A percentile compares a stretch with the other conserved stretches of the same genome.
phyloP scores from a whole-genome alignment of 2,797 vertebrate genomes.

The Acanthis flammea region DNA sequence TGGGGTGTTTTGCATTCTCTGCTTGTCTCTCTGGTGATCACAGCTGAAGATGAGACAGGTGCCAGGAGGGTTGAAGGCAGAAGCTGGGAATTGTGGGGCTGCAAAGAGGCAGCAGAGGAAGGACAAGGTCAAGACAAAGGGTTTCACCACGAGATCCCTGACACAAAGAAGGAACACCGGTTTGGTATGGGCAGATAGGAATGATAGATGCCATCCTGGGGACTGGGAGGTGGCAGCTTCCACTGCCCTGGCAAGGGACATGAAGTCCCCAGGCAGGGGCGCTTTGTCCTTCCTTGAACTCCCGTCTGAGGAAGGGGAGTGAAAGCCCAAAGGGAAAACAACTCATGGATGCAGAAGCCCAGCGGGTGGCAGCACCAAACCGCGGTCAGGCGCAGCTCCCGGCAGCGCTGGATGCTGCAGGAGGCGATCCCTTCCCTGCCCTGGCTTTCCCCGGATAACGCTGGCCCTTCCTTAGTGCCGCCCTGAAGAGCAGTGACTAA shows the following conservation, averaged over 20 bases:
- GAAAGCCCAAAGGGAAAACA: neutral
- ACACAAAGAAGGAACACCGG: accelerated
- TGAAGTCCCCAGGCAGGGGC: neutral
- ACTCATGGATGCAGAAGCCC: neutral
- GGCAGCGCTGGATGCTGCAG: neutral
- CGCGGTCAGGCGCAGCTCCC: neutral
- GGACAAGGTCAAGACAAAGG: neutral
- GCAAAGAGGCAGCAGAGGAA: neutral
- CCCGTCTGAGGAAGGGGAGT: neutral
- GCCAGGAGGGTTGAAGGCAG: neutral
- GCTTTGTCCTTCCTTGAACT: neutral
- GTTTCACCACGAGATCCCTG: neutral
- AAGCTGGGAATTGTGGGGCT: neutral
- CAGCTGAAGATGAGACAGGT: neutral
- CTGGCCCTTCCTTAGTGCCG: neutral
- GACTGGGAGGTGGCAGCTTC: neutral
- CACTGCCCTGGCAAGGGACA: neutral
- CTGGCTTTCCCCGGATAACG: accelerated
- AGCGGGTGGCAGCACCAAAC: neutral
- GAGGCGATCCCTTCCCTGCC: neutral
- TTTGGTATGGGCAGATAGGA: neutral
- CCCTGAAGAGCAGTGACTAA: accelerated
- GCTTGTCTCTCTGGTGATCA: neutral
- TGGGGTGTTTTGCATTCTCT: neutral
- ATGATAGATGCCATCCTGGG: no score